Evolutionary conservation across 2,888 invertebrate species (phyloP).

Genomic region (Poecilobothrus nobilitatus): DNA sequence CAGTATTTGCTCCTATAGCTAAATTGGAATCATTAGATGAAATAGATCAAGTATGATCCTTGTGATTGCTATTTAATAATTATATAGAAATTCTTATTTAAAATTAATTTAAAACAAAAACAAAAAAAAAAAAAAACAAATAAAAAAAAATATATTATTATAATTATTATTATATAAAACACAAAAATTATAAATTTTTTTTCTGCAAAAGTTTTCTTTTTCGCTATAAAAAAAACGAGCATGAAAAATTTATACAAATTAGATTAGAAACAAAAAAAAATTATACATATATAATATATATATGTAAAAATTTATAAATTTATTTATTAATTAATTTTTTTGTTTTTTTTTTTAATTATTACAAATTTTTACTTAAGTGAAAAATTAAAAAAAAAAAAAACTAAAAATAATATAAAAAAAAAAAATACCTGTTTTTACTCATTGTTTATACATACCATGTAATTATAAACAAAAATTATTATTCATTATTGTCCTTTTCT

Average conservation of each 20-base stretch:
- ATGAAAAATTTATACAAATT: background rate
- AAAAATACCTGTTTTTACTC: slow-evolving; percentile 3
- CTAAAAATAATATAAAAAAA: background rate
- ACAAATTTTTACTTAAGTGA: too few relatives aligned
- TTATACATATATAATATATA: too few relatives aligned
- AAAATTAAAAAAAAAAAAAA: too few relatives aligned
- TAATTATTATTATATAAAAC: background rate
- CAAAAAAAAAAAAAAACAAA: slow-evolving; percentile 15
- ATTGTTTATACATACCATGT: background rate
- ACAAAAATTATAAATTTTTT: background rate
- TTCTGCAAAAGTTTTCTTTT: background rate
- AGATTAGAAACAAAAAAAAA: too few relatives aligned
- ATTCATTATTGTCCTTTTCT: background rate
- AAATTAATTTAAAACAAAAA: slow-evolving; percentile 22
- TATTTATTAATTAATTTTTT: too few relatives aligned
- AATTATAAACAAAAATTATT: background rate
- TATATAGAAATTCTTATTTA: background rate
- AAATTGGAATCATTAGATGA: slow-evolving; percentile 58
- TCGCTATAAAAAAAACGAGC: background rate
- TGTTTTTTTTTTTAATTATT: too few relatives aligned
- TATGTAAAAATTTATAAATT: too few relatives aligned
- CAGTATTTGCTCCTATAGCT: slow-evolving; percentile 51
- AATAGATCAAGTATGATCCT: slow-evolving; percentile 45
- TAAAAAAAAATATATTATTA: background rate
- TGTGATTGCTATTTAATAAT: slow-evolving; percentile 23